Evolutionary conservation across 1,140 invertebrate genomes (phyloP).

Genomic region (Batillaria attramentaria): DNA sequence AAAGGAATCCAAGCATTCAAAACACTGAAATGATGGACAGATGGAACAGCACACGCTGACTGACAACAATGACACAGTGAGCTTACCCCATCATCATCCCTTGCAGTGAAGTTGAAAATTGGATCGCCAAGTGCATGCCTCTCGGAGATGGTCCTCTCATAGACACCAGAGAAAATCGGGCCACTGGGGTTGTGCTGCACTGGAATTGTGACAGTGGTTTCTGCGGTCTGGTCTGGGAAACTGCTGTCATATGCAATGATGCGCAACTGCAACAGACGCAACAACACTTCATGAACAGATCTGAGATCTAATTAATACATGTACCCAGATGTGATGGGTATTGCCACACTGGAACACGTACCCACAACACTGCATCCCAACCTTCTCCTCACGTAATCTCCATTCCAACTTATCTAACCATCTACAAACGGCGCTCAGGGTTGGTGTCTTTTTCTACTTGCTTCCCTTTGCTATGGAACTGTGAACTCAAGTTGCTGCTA

Average conservation of each 20-base stretch:
- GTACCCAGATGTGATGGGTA: no score
- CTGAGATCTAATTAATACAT: neutral
- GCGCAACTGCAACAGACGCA: constrained; percentile 74
- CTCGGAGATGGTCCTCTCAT: constrained; percentile 40
- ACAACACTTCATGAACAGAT: neutral
- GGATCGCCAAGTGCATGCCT: constrained; percentile 30
- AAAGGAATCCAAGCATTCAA: neutral
- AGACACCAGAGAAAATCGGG: constrained; percentile 79
- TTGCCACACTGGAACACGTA: neutral
- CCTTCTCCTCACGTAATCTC: no score
- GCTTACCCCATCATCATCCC: constrained; percentile 58
- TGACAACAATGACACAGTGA: neutral
- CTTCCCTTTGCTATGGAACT: no score
- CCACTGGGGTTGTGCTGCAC: constrained; percentile 83
- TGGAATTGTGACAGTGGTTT: constrained; percentile 85
- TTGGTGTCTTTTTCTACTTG: no score
- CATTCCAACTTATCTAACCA: no score
- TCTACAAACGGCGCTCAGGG: neutral
- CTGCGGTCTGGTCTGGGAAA: constrained; percentile 85
- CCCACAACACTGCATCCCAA: neutral
- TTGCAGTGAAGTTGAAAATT: constrained; percentile 51
- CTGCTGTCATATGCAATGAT: constrained; percentile 90
- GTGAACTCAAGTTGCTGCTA: neutral
- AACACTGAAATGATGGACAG: neutral
- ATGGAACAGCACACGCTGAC: neutral